Evolutionary conservation across 2,888 invertebrate genomes (phyloP), one percentile per base, ranked within the genome.

Genomic region (Sarcophaga rosellei): DNA sequence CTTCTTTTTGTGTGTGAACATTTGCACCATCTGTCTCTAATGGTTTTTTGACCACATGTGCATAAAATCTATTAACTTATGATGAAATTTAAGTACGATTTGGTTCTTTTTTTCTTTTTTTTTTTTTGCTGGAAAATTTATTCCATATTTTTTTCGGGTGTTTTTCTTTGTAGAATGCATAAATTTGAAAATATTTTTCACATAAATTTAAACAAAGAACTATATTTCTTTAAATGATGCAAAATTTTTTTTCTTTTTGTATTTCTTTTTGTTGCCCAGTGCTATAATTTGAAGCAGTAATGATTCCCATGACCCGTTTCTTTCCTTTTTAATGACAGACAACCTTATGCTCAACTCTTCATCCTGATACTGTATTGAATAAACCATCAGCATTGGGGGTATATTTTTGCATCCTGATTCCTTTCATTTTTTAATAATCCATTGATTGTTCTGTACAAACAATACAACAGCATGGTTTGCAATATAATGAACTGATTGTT

Each of bases 1-100:
- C 23, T 20, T 45, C 23, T 20, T 45, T 73, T 59, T 81, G 44
- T 84, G 84, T 86, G 84, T 81, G 81, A 84, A 84, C 84, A 86
- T 86, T 86, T 86, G 84, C 86, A 86, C 78, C 86, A 84, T 84
- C 86, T 86, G 86, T 66, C 70, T 81, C 70, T 86, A 86, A 86
- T 86, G 86, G 84, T 77, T 81, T 70, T 81, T 84, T 84, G 86
- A 84, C 84, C 86, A 86, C 86, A 86, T 86, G 86, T 86, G 86
- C 81, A 84, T 86, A 86, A 86, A 84, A 84, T 78, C 78, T 84
- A 84, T 86, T 84, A 86, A 86, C 81, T 86, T 86, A 86, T 84
- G 84, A 84, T 84, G 84, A 86, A 84, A 78, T 86, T 84, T 86
- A 81, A 86, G 84, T 84, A 81, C 78, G 78, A 83, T 84, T 84